Conservation (phyloP, 2,888 invertebrate genomes). For the Hemaris fuciformis region DNA sequence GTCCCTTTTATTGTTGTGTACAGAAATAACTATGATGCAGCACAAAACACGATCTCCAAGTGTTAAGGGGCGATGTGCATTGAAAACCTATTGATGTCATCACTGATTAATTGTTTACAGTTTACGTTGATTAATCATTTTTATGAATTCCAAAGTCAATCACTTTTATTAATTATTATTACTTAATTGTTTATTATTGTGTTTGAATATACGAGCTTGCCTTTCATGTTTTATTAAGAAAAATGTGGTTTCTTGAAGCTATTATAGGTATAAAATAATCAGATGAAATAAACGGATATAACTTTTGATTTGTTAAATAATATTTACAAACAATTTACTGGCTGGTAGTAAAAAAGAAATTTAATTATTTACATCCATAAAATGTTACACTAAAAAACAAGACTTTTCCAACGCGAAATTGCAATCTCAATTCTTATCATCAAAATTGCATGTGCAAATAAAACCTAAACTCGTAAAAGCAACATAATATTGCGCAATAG, state of each 20-base stretch:
- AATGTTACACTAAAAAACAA: neutral
- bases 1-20: constrained; percentile 52
- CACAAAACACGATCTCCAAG: constrained; percentile 16
- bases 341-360: neutral
- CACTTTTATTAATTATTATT: neutral
- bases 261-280: too few relatives aligned
- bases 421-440: constrained; percentile 6
- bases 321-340: neutral
- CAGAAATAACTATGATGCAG: constrained; percentile 65
- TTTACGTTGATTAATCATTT: neutral
- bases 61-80: constrained; percentile 15
- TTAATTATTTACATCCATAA: neutral
- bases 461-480: constrained; percentile 6
- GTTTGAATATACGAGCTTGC: neutral
- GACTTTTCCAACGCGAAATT: neutral
- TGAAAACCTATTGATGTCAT: constrained; percentile 5
- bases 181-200: neutral
- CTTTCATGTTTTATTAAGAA: too few relatives aligned
- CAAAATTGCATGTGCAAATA: constrained; percentile 9
- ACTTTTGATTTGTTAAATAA: too few relatives aligned
- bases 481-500: constrained; percentile 6
- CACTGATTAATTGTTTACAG: neutral
- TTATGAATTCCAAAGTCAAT: neutral
- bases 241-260: neutral
- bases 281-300: too few relatives aligned